phyloP scores from a whole-genome alignment of 2,888 invertebrate genomes.

The Gymnoscelis rufifasciata region DNA sequence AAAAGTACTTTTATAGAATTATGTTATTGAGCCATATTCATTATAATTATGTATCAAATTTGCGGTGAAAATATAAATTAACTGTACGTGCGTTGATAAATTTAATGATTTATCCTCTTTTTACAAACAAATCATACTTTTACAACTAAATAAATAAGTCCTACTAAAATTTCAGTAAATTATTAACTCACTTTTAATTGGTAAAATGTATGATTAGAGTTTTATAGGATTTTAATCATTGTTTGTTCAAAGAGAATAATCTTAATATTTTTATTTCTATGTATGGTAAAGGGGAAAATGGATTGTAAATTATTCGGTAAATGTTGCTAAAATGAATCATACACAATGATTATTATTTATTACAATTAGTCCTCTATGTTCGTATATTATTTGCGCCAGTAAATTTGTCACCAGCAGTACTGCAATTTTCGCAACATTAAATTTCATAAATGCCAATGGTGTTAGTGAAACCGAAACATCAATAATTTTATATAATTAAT shows the following conservation, averaged over 20 bases:
- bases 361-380: slow-evolving; percentile 12
- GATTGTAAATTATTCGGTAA: slow-evolving; percentile 26
- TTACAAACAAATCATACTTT: slow-evolving; percentile 23
- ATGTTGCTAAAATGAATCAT: slow-evolving; percentile 21
- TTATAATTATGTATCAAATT: too few species aligned
- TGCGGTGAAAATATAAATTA: not conserved
- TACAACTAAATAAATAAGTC: not conserved
- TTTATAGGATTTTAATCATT: not conserved
- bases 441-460: slow-evolving; percentile 29
- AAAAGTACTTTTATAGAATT: too few species aligned
- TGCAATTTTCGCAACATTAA: slow-evolving; percentile 20
- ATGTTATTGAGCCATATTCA: too few species aligned
- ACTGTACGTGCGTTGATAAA: slow-evolving; percentile 22
- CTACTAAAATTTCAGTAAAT: slow-evolving; percentile 1
- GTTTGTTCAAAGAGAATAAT: slow-evolving; percentile 39
- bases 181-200: not conserved
- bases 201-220: not conserved
- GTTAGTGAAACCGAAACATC: slow-evolving; percentile 29
- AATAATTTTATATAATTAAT: slow-evolving; percentile 14
- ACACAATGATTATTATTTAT: slow-evolving; percentile 13
- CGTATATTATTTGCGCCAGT: slow-evolving; percentile 4
- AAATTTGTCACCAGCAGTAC: not conserved
- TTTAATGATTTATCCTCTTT: slow-evolving; percentile 23
- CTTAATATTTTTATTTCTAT: slow-evolving; percentile 28
- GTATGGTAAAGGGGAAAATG: slow-evolving; percentile 36